These are phyloP conservation scores for Manis pentadactyla DNA, from an alignment of 2,797 vertebrate genomes.

Conservation along the genomic window DNA sequence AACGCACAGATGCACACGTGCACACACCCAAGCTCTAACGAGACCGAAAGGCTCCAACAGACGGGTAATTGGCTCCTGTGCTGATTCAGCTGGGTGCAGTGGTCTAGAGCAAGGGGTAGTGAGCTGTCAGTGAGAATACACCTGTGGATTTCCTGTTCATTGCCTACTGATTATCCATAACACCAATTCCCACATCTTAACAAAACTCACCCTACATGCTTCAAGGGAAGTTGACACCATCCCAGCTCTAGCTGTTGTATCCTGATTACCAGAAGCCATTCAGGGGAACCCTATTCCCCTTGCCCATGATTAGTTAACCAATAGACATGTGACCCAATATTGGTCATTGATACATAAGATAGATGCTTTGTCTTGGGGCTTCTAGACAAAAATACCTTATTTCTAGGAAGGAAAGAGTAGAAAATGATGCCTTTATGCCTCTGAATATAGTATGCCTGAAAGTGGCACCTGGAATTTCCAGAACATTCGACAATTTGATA, in stretches of 20 bases:
- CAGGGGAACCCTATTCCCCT: background rate
- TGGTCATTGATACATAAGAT: background rate
- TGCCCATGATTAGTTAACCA: background rate
- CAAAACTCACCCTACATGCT: background rate
- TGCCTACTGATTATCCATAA: background rate
- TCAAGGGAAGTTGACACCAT: background rate
- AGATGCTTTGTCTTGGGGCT: background rate
- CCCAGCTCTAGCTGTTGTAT: background rate
- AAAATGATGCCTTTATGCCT: background rate
- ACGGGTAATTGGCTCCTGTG: conserved; percentile 60
- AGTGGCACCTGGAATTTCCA: background rate
- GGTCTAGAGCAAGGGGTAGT: conserved; percentile 40
- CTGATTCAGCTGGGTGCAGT: conserved; percentile 32
- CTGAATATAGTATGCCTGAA: background rate
- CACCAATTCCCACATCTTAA: background rate
- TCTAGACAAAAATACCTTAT: background rate
- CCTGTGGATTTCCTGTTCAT: background rate
- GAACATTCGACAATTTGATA: background rate
- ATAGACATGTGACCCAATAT: background rate
- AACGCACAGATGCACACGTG: background rate
- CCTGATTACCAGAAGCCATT: background rate
- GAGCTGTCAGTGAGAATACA: conserved; percentile 64
- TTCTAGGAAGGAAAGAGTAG: background rate
- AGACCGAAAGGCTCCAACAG: background rate
- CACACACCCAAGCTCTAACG: background rate